phyloP scores from a whole-genome alignment of 2,888 invertebrate genomes.

The Sarcophaga rosellei region DNA sequence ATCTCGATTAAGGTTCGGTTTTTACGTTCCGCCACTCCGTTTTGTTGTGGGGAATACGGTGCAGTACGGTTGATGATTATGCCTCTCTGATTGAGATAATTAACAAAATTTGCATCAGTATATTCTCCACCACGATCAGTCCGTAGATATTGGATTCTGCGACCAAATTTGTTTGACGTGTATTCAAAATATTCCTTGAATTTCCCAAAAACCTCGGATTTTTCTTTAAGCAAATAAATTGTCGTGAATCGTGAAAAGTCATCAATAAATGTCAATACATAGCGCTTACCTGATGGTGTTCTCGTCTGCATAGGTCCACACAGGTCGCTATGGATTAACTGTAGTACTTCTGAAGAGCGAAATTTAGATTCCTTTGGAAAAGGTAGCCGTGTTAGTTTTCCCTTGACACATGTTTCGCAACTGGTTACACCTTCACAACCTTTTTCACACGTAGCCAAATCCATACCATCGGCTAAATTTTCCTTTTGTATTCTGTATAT shows the following conservation, averaged over 20 bases:
- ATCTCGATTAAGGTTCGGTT: conserved; percentile 65
- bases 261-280: conserved; percentile 74
- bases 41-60: conserved; percentile 65
- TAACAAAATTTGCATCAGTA: conserved; percentile 60
- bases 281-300: conserved; percentile 70
- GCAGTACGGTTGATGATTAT: conserved; percentile 64
- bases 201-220: conserved; percentile 68
- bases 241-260: conserved; percentile 73
- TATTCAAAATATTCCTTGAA: conserved; percentile 36
- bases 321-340: conserved; percentile 73
- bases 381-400: conserved; percentile 69
- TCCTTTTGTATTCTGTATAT: conserved; percentile 26
- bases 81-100: conserved; percentile 70
- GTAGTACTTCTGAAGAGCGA: conserved; percentile 57
- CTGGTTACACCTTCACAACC: conserved; percentile 31
- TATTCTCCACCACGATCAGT: conserved; percentile 70
- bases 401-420: conserved; percentile 69
- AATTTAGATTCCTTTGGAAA: conserved; percentile 70
- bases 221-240: conserved; percentile 70
- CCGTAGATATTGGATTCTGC: conserved; percentile 48
- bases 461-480: conserved; percentile 53
- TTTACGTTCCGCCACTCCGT: conserved; percentile 66
- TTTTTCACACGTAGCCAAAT: conserved; percentile 59
- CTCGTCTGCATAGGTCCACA: conserved; percentile 74
- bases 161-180: conserved; percentile 57